Evolutionary conservation across 1,140 invertebrate species (phyloP).

Genomic region (Campodea augens): DNA sequence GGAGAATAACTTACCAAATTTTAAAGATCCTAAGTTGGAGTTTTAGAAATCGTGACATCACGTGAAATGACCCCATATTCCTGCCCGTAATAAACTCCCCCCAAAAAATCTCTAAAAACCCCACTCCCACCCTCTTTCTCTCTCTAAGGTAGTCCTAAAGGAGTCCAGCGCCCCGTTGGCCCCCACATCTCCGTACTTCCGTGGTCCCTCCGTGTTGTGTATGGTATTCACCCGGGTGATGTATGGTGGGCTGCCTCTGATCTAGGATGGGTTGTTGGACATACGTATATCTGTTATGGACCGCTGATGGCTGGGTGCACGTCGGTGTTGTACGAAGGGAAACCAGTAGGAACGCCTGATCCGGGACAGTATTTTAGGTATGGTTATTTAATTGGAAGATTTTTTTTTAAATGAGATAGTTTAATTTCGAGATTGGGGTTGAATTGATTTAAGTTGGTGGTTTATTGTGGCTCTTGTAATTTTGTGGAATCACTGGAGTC

Average conservation of each 20-base stretch:
- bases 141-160: constrained; percentile 51
- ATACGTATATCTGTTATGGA: constrained; percentile 84
- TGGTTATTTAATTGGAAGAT: background rate
- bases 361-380: constrained; percentile 73
- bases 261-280: constrained; percentile 83
- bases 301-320: constrained; percentile 64
- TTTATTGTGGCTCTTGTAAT: too few species aligned
- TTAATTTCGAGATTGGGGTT: background rate
- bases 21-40: too few species aligned
- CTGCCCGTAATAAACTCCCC: background rate
- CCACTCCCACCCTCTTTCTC: background rate
- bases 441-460: too few species aligned
- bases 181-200: constrained; percentile 64
- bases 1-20: too few species aligned
- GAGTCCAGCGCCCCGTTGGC: constrained; percentile 63
- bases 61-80: too few species aligned
- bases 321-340: constrained; percentile 82
- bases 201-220: constrained; percentile 67
- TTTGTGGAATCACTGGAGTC: background rate
- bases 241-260: constrained; percentile 75
- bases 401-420: background rate
- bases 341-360: constrained; percentile 81
- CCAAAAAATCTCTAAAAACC: constrained; percentile 12
- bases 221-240: constrained; percentile 56
- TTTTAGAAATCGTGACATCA: too few species aligned